A percentile compares a stretch with the other conserved stretches of the same genome.
Evolutionary conservation across 2,113 vertebrate genomes (phyloP).

Genomic region (Xiphias gladius): DNA sequence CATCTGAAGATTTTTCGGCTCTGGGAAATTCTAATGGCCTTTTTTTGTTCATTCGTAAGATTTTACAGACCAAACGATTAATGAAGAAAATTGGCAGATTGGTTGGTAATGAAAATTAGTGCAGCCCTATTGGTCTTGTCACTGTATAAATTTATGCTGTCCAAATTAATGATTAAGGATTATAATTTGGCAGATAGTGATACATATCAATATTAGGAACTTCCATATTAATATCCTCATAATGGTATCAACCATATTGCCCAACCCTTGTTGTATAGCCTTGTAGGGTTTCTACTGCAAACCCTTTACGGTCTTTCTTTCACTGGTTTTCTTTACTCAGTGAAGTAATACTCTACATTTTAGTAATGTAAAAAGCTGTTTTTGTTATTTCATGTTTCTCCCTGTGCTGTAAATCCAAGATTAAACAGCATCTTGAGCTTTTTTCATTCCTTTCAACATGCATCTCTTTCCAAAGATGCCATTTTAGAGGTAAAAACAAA

Average conservation of each 20-base stretch:
- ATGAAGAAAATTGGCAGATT: not conserved
- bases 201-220: not conserved
- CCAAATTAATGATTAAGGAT: too few relatives aligned
- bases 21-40: too few relatives aligned
- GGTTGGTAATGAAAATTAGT: too few relatives aligned
- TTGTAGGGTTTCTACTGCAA: too few relatives aligned
- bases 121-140: too few relatives aligned
- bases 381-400: not conserved
- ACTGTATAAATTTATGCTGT: too few relatives aligned
- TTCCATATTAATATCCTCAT: not conserved
- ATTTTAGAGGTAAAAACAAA: conserved; percentile 58
- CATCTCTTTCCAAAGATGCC: conserved; percentile 58
- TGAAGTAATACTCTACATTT: not conserved
- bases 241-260: not conserved
- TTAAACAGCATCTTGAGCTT: conserved; percentile 5
- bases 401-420: not conserved
- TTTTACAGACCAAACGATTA: too few relatives aligned
- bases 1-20: too few relatives aligned
- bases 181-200: too few relatives aligned
- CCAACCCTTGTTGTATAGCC: not conserved
- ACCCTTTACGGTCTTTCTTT: not conserved
- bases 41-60: too few relatives aligned
- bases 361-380: not conserved
- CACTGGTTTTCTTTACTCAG: too few relatives aligned
- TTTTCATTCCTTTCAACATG: conserved; percentile 48